These are phyloP conservation scores for Trissonchulus sp. DNA, from an alignment of 2,888 invertebrate species.

Conservation along the genomic window DNA sequence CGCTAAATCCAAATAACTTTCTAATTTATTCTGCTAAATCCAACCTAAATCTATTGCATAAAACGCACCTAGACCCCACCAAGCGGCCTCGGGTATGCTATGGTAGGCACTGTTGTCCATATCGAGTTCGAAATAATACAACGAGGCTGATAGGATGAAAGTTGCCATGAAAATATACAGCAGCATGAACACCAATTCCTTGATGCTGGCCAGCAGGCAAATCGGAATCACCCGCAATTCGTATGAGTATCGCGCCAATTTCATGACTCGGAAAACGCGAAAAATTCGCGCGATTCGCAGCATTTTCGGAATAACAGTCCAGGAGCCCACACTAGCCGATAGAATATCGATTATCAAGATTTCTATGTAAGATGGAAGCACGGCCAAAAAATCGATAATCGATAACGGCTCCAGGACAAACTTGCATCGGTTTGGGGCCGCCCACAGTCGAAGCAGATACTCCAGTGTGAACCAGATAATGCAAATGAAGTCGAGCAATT, in stretches of 20 bases:
- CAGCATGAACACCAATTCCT: background rate
- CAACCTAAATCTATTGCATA: too few species aligned
- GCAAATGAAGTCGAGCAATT: background rate
- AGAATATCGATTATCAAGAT: background rate
- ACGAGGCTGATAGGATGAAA: background rate
- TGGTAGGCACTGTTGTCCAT: slow-evolving; percentile 1
- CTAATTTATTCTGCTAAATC: too few species aligned
- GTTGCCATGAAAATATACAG: slow-evolving; percentile 19
- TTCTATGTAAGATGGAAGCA: slow-evolving; percentile 5
- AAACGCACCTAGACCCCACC: background rate
- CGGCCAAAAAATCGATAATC: slow-evolving; percentile 8
- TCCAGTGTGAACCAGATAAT: slow-evolving; percentile 9
- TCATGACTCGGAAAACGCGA: slow-evolving; percentile 5
- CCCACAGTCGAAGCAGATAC: slow-evolving; percentile 8
- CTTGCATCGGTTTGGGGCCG: background rate
- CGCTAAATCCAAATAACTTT: too few species aligned
- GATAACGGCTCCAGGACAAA: background rate
- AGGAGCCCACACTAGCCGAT: background rate
- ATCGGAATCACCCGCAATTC: background rate
- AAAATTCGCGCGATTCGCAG: background rate
- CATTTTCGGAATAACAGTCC: background rate
- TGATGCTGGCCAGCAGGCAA: background rate
- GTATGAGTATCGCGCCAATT: background rate
- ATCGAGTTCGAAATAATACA: slow-evolving; percentile 11
- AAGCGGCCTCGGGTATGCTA: slow-evolving; percentile 10